phyloP scores from a whole-genome alignment of 2,888 invertebrate genomes.

The Macrostomum cliftonense region DNA sequence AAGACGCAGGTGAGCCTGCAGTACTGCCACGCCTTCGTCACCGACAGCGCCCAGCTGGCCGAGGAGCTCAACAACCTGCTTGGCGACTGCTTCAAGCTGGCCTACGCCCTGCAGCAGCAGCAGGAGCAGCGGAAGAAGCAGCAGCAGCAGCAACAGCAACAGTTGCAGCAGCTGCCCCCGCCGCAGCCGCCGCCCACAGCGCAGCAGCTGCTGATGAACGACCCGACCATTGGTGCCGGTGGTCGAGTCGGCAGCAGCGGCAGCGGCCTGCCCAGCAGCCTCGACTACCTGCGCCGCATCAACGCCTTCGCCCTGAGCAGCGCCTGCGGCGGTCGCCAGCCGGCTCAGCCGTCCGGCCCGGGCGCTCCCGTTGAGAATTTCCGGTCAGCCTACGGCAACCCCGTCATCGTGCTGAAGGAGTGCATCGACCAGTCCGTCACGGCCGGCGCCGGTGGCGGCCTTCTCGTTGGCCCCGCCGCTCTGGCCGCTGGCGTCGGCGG shows the following conservation, averaged over 20 bases:
- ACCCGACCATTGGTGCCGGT: too few species aligned
- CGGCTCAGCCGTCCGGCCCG: too few species aligned
- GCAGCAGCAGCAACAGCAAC: neutral
- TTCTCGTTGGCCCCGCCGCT: neutral
- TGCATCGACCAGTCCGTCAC: neutral
- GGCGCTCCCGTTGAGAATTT: too few species aligned
- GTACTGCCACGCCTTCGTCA: constrained; percentile 63
- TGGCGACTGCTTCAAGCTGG: constrained; percentile 76
- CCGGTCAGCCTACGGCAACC: constrained; percentile 1
- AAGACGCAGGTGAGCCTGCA: constrained; percentile 51
- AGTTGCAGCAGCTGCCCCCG: neutral
- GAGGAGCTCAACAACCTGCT: constrained; percentile 67
- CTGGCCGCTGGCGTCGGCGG: neutral
- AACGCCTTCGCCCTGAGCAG: too few species aligned
- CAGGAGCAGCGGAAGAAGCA: neutral
- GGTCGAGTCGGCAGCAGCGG: neutral
- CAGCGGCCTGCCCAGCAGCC: neutral
- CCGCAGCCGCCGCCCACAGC: neutral
- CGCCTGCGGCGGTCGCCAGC: too few species aligned
- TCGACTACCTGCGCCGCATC: too few species aligned
- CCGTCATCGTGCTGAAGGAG: constrained; percentile 9
- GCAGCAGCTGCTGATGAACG: neutral
- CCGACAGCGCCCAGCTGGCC: constrained; percentile 59
- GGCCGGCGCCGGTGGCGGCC: neutral
- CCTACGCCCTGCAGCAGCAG: constrained; percentile 55